Percentiles rank a stretch among this genome's conserved stretches.
phyloP scores from a whole-genome alignment of 1,140 invertebrate species.

The Drosophila insularis region DNA sequence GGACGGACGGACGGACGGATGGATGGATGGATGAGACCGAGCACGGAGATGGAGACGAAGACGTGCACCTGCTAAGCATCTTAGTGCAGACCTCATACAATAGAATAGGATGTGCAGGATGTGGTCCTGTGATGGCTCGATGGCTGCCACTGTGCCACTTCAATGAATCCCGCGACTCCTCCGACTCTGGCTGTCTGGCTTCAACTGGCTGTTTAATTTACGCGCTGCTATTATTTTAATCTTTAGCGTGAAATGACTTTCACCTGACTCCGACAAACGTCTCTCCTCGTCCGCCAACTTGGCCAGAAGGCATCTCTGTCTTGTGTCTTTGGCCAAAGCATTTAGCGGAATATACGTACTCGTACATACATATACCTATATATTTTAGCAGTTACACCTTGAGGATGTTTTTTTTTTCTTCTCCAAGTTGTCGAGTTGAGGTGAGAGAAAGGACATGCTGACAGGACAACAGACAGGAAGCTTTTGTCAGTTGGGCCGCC shows the following conservation, averaged over 20 bases:
- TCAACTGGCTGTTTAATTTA: constrained; percentile 74
- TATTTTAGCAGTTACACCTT: constrained; percentile 27
- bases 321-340: constrained; percentile 49
- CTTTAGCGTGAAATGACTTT: constrained; percentile 81
- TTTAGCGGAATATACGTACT: constrained; percentile 60
- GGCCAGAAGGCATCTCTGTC: constrained; percentile 16
- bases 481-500: constrained; percentile 49
- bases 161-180: constrained; percentile 43
- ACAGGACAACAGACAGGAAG: constrained; percentile 40
- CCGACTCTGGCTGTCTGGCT: constrained; percentile 24
- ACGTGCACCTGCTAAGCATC: constrained; percentile 62
- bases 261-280: constrained; percentile 55
- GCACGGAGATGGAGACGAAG: constrained; percentile 13
- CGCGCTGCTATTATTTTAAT: constrained; percentile 81
- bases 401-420: background rate
- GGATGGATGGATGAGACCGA: background rate
- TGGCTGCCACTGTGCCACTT: constrained; percentile 18
- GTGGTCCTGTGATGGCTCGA: constrained; percentile 39
- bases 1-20: background rate
- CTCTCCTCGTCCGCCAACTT: background rate
- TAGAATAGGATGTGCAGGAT: constrained; percentile 60
- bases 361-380: constrained; percentile 6
- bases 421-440: background rate
- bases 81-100: constrained; percentile 62
- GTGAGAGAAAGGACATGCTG: constrained; percentile 6